Base-by-base conservation (phyloP, 1,140 invertebrate species). In the Pogonomyrmex californicus region DNA sequence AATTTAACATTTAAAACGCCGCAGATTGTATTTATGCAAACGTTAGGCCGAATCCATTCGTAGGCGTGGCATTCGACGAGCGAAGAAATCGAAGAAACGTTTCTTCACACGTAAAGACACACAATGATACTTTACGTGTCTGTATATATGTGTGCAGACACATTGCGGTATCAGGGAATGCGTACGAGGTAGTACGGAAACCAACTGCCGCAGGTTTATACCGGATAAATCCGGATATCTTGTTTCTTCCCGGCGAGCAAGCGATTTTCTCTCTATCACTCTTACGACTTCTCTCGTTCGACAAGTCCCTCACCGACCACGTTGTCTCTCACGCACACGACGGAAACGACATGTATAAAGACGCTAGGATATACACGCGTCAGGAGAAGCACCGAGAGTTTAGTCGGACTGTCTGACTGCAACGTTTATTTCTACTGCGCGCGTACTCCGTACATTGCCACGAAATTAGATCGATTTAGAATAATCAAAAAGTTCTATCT, bases 171-270 rank as follows among this genome's bases (percentile, higher is more conserved):
- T 81, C 88, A 81, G 90, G 54, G 91, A 92, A 91, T 89, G 90
- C 78, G 90, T 87, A 87, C 87, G 86, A 87, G 70, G 88, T 91
- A 91, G 89, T 91, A 92, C 91, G 91, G 87, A 92, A 91, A 93
- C 91, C 89, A 91, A 92, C 90, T 90, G 78, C 77, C 77, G 70
- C 91, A 38, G 62, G 93, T 94, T 94, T 87, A 93, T 93, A 94
- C 93, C 92, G 93, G 93, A 93, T 94, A 93, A 94, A 94, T 94
- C n/a, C n/a, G n/a, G n/a, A n/a, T n/a, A n/a, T n/a, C 93, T 94
- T 77, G 93, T 92, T 94, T 91, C 88, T 90, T 90, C 81, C 41
- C 82, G 38, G 47, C 78, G 78, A 86, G 36, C 51, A 47, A 71
- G 75, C 47, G 49, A 88, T 47, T 78, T 51, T 54, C 77, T 82